Conservation (phyloP, 2,888 invertebrate genomes). For the Agriopis leucophaearia region DNA sequence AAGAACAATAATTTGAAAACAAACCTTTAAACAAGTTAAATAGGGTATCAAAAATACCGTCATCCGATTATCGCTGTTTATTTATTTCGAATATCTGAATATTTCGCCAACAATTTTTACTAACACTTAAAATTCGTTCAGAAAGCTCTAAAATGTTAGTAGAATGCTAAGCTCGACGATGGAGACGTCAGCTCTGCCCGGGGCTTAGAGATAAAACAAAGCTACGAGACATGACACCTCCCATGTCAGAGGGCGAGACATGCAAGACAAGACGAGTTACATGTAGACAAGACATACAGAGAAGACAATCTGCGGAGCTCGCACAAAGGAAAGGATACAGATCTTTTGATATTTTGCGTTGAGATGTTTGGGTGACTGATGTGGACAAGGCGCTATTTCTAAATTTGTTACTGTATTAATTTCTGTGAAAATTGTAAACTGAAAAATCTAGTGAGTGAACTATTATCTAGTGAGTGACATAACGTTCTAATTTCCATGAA, state of each 20-base stretch:
- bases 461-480: too few relatives aligned
- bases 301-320: constrained; percentile 13
- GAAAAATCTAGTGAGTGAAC: too few relatives aligned
- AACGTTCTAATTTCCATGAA: too few relatives aligned
- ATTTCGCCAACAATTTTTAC: too few relatives aligned
- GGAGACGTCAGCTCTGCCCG: constrained; percentile 14
- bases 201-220: constrained; percentile 31
- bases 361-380: constrained; percentile 1
- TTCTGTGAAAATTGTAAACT: too few relatives aligned
- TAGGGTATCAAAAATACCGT: too few relatives aligned
- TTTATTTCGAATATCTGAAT: too few relatives aligned
- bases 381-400: constrained; percentile 1
- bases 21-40: too few relatives aligned
- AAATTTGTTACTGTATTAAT: background rate
- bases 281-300: background rate
- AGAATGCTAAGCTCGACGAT: background rate
- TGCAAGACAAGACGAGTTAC: constrained; percentile 4
- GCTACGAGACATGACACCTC: constrained; percentile 21
- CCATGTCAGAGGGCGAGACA: constrained; percentile 17
- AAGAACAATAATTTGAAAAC: too few relatives aligned
- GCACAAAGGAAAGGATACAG: constrained; percentile 15
- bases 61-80: too few relatives aligned
- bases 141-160: background rate
- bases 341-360: constrained; percentile 23
- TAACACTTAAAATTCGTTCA: too few relatives aligned